These are phyloP conservation scores for Onychomys leucogaster DNA, from an alignment of 2,797 vertebrate genomes.

Conservation along the genomic window DNA sequence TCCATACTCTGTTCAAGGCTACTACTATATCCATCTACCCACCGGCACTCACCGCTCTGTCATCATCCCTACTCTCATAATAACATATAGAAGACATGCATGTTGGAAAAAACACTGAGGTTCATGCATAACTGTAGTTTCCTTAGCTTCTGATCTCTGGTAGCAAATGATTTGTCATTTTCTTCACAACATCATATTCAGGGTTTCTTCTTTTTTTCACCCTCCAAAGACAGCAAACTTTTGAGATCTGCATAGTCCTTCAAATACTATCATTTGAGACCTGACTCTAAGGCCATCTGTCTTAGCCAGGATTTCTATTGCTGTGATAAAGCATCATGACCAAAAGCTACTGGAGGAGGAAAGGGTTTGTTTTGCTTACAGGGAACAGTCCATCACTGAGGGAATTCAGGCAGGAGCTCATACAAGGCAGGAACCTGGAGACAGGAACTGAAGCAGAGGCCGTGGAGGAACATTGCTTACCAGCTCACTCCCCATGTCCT, in stretches of 20 bases:
- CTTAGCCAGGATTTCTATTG: background rate
- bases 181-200: background rate
- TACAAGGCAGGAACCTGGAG: background rate
- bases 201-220: background rate
- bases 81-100: background rate
- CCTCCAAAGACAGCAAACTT: background rate
- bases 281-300: background rate
- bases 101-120: background rate
- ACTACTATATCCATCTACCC: background rate
- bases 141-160: slow-evolving; percentile 7
- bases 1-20: background rate
- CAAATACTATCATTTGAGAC: background rate
- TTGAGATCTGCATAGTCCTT: background rate
- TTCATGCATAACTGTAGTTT: background rate
- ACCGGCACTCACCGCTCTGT: background rate
- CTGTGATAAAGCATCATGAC: background rate
- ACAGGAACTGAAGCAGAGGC: background rate
- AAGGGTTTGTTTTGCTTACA: background rate
- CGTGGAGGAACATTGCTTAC: background rate
- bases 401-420: background rate
- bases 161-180: background rate
- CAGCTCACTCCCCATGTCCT: background rate
- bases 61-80: background rate
- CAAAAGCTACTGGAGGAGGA: background rate
- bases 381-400: background rate